Evolutionary conservation across 53 echinoderm and acorn worm genomes (phyloP).

Genomic region (Arbacia lixula): DNA sequence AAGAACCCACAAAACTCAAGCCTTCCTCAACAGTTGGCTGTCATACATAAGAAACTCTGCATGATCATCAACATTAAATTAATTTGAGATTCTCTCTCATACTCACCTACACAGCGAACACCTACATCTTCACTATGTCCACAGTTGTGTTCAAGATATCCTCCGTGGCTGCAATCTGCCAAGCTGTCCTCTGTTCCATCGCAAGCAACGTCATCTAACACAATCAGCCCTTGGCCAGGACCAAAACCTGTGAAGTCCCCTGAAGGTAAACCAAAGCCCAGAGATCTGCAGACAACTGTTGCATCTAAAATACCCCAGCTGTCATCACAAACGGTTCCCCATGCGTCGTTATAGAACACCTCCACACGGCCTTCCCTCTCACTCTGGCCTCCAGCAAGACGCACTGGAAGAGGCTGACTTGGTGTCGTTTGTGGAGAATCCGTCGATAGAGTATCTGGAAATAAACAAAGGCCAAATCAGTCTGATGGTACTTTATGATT

Average conservation of each 20-base stretch:
- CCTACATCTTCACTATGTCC: constrained; percentile 65
- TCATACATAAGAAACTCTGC: too few species aligned
- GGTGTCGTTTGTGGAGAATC: not conserved
- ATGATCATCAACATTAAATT: too few species aligned
- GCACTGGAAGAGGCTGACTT: constrained; percentile 33
- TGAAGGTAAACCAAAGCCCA: constrained; percentile 49
- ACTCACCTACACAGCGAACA: not conserved
- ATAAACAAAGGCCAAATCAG: not conserved
- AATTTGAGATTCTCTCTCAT: too few species aligned
- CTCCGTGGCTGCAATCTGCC: constrained; percentile 35
- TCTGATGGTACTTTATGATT: too few species aligned
- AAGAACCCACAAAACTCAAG: not conserved
- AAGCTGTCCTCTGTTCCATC: constrained; percentile 29
- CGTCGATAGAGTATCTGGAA: not conserved
- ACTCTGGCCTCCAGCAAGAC: constrained; percentile 33
- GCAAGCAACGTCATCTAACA: constrained; percentile 61
- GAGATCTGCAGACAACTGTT: constrained; percentile 57
- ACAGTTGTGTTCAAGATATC: constrained; percentile 45
- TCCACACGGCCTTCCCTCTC: constrained; percentile 54
- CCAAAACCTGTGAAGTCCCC: constrained; percentile 14
- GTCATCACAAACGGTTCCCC: constrained; percentile 71
- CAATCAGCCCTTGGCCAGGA: constrained; percentile 45
- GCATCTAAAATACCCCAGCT: constrained; percentile 55
- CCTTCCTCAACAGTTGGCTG: too few species aligned
- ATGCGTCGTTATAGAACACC: constrained; percentile 49